Evolutionary conservation across 1,140 invertebrate genomes (phyloP).

Genomic region (Amyelois transitella): DNA sequence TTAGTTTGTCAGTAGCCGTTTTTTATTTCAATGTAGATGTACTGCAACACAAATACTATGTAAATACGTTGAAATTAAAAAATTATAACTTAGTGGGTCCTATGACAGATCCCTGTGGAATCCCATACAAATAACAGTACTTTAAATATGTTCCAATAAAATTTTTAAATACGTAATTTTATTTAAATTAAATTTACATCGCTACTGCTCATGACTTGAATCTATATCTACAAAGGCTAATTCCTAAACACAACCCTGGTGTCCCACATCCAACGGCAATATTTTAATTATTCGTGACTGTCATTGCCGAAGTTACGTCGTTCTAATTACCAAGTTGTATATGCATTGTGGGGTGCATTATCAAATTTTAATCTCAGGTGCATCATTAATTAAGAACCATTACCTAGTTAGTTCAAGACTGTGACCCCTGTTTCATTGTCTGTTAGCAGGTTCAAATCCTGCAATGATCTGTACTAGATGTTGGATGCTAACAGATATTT

Average conservation of each 20-base stretch:
- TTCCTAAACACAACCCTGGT: conserved; percentile 14
- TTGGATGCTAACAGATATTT: no score
- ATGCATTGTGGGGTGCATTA: conserved; percentile 6
- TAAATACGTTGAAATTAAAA: no score
- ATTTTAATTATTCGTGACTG: conserved; percentile 38
- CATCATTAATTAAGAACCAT: neutral
- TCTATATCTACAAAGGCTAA: neutral
- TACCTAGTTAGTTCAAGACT: neutral
- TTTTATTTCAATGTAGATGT: no score
- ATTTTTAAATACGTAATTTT: no score
- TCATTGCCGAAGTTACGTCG: conserved; percentile 19
- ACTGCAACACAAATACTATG: no score
- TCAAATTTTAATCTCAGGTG: neutral
- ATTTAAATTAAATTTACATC: neutral
- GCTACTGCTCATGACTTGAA: conserved; percentile 1
- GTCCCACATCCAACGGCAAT: conserved; percentile 27
- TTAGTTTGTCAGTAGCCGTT: no score
- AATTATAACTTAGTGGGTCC: no score
- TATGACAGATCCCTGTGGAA: no score
- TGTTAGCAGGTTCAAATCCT: no score
- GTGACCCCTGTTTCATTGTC: no score
- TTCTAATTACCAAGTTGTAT: conserved; percentile 35
- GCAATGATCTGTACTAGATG: no score
- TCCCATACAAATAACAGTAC: no score
- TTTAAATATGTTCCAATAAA: neutral